Percentiles rank a stretch among this genome's conserved stretches.
Evolutionary conservation across 2,797 vertebrate genomes (phyloP).

Genomic region (Sebastes hopkinsi): DNA sequence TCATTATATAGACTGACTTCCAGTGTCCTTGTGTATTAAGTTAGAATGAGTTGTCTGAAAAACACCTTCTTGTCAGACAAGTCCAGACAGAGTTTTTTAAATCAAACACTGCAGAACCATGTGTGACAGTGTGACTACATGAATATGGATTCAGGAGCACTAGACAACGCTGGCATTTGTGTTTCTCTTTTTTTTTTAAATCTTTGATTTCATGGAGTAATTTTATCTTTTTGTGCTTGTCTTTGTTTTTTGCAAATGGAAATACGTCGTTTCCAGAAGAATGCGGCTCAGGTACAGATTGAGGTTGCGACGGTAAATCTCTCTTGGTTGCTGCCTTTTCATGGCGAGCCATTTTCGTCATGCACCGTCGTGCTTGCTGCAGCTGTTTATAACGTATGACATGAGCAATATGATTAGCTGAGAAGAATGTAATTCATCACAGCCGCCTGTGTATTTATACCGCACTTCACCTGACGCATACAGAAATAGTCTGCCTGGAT

Average conservation of each 20-base stretch:
- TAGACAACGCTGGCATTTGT: neutral
- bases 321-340: conserved; percentile 8
- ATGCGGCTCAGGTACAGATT: conserved; percentile 12
- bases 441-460: neutral
- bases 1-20: too few relatives aligned
- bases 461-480: conserved; percentile 12
- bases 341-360: conserved; percentile 12
- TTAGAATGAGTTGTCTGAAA: conserved; percentile 13
- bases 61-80: neutral
- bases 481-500: neutral
- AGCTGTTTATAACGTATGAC: conserved; percentile 42
- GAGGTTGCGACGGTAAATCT: conserved; percentile 4
- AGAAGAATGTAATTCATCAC: conserved; percentile 8
- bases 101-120: neutral
- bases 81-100: neutral
- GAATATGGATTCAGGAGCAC: neutral
- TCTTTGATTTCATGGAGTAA: neutral
- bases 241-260: conserved; percentile 17
- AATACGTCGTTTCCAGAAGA: neutral
- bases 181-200: neutral
- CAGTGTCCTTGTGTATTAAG: neutral
- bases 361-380: neutral
- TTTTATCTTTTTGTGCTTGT: neutral
- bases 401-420: conserved; percentile 24
- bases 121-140: neutral